Base-by-base conservation (phyloP, 2,888 invertebrate genomes). In the Metacarcinus magister region DNA sequence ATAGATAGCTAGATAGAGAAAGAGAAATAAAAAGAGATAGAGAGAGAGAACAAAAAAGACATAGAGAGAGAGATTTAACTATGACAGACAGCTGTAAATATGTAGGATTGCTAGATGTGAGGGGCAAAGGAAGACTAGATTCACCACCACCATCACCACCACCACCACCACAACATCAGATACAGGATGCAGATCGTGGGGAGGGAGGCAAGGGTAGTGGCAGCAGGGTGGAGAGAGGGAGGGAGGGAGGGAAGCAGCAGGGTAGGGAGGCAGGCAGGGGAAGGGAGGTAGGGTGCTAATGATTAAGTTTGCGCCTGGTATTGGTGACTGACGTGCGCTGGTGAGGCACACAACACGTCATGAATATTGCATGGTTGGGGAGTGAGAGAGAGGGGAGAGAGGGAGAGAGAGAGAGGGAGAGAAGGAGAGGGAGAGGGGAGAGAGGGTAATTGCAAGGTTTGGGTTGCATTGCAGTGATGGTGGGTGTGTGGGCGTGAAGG, bases 1-100 rank as follows among this genome's bases (percentile, higher is more conserved):
- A 93, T 67, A 93, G 93, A 93, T 39, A 67, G 93, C 32, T 32
- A 93, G 93, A 67, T 7, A 93, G 67, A 93, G 67, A 67, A 43
- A 93, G 67, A 93, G 67, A 93, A 0, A 92, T 19, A 60, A 7
- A 23, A 43, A 10, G n/a, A 92, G 46, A n/a, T 43, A 91, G 5
- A 43, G 16, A 13, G 39, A 39, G 13, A 43, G 43, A 43, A 39
- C 5, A 10, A 43, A 0, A 8, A 19, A 91, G n/a, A 46, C 23
- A 46, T 10, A 48, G 54, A 28, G 92, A n/a, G 32, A n/a, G 32
- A 60, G 60, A 60, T 60, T 60, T 60, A 60, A 60, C 60, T 60
- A 60, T 60, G 60, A 60, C 19, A 60, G 60, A 60, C 60, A 60
- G 60, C 8, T 10, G 60, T 60, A 44, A 44, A 32, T 43, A 44